phyloP scores from a whole-genome alignment of 2,113 vertebrate genomes.

The Grus americana region DNA sequence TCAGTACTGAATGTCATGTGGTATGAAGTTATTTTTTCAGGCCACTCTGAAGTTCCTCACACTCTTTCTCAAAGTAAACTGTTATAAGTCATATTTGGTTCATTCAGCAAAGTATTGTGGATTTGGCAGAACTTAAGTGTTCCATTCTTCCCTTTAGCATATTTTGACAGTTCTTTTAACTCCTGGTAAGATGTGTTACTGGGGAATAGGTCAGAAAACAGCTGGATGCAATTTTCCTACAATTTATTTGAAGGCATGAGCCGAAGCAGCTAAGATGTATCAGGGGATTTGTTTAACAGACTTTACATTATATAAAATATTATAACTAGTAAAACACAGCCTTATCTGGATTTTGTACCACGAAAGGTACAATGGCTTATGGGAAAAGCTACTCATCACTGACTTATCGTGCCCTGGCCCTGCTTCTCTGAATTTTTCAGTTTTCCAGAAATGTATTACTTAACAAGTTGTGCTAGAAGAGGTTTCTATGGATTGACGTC shows the following conservation, averaged over 20 bases:
- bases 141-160: background rate
- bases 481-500: background rate
- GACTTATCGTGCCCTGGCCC: background rate
- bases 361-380: background rate
- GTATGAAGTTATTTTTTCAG: background rate
- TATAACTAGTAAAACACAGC: background rate
- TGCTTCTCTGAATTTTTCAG: background rate
- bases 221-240: background rate
- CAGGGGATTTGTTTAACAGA: background rate
- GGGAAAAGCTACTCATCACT: background rate
- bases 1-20: background rate
- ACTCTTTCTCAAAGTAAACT: background rate
- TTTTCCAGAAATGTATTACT: background rate
- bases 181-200: background rate
- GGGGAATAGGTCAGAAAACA: background rate
- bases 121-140: background rate
- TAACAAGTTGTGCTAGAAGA: background rate
- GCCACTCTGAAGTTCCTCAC: background rate
- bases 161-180: background rate
- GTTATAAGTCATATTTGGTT: background rate
- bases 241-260: background rate
- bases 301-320: background rate
- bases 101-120: background rate
- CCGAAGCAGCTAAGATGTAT: background rate
- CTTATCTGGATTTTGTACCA: background rate